Evolutionary conservation across 2,888 invertebrate genomes (phyloP), one percentile per base, ranked within the genome.

Genomic region (Mimachlamys varia): DNA sequence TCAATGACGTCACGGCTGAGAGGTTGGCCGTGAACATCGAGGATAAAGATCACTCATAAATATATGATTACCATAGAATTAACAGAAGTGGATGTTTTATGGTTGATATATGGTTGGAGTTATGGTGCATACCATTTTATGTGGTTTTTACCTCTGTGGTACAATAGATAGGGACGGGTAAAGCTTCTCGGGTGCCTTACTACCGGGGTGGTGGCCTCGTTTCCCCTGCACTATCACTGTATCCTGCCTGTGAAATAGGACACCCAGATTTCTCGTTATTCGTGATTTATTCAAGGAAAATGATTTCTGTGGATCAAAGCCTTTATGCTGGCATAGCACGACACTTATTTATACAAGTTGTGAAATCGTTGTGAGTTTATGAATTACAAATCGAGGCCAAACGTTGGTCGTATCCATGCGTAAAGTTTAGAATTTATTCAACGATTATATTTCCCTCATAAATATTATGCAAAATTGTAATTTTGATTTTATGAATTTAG

Each of bases 241-340:
- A 76, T 33, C 76, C 76, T 5, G 22, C 17, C 27, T 27, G 76
- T 33, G 76, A 76, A 76, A 76, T 76, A 76, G 76, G 76, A 76
- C 33, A 5, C 76, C 76, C 13, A 33, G 33, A 19, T 7, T 76
- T 76, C 76, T 76, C 33, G 76, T 76, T 76, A 76, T 27, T 12
- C 12, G 76, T 76, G 76, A 76, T 76, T 76, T 76, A 76, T 76
- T 76, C 22, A 4, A n/a, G 76, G 27, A 33, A 76, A 27, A 76
- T 33, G 76, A 76, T 76, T 76, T 76, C n/a, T 76, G 33, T 76
- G 22, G 76, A 76, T 76, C 76, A 76, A 76, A 76, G 76, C 76
- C 7, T 76, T 27, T 27, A 76, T 76, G 33, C 33, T 76, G 27
- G 7, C 33, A 3, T 27, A 19, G 12, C 76, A 76, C 76, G 76